phyloP scores from a whole-genome alignment of 2,888 invertebrate genomes.

The Scaptomyza cyrtandrae region DNA sequence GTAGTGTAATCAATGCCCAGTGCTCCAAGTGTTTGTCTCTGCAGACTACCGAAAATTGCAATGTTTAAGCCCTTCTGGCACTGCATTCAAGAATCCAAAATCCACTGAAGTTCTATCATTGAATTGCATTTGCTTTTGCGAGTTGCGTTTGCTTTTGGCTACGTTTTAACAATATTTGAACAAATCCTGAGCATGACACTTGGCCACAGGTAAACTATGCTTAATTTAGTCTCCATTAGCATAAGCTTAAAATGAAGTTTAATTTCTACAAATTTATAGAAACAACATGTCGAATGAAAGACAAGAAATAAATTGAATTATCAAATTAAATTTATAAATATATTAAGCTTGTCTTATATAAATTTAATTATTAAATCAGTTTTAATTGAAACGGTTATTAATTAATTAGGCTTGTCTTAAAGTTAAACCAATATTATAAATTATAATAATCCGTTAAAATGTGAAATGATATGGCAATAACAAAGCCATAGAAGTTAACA shows the following conservation, averaged over 20 bases:
- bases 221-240: conserved; percentile 23
- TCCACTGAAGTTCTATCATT: conserved; percentile 28
- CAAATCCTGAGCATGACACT: conserved; percentile 28
- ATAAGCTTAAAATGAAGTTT: conserved; percentile 12
- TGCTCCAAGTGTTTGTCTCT: conserved; percentile 26
- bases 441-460: not conserved
- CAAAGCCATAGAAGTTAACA: not conserved
- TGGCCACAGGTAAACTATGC: conserved; percentile 15
- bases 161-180: conserved; percentile 25
- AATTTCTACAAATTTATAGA: not conserved
- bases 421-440: too few relatives aligned
- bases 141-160: conserved; percentile 10
- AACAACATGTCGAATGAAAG: conserved; percentile 12
- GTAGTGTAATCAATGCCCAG: conserved; percentile 53
- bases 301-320: not conserved
- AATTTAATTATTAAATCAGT: too few relatives aligned
- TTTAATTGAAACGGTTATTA: too few relatives aligned
- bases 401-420: too few relatives aligned
- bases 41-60: conserved; percentile 38
- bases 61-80: conserved; percentile 47
- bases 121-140: conserved; percentile 7
- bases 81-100: conserved; percentile 26
- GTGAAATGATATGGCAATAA: not conserved
- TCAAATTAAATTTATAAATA: too few relatives aligned
- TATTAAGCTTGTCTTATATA: too few relatives aligned